Base-by-base conservation (phyloP, 2,888 invertebrate genomes). In the Entomobrya multifasciata region DNA sequence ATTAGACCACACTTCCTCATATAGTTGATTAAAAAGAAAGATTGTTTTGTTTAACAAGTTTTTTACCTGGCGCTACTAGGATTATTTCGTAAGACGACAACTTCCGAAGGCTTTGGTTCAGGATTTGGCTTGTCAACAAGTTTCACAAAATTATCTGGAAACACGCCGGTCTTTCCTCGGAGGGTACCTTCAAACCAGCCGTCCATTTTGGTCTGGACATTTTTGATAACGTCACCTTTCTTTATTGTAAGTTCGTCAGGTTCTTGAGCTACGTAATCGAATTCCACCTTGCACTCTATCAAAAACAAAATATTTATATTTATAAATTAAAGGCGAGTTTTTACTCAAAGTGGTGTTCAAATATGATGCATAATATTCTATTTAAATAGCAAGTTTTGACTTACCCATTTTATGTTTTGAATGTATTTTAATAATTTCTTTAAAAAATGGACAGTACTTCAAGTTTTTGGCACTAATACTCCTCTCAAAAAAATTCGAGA, bases 141-240 rank as follows among this genome's bases (percentile, higher is more conserved):
- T 91, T 95, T 95, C 22, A 98, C 98, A 94, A 97, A 98, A 93
- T 97, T 98, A 92, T 98, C 97, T 2, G 98, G 98, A 93, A 98
- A 98, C 95, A 98, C 95, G 0, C 88, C 88, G 1, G 49, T 95
- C 92, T 95, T 95, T 86, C 97, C 96, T 91, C 94, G 94, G 80
- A 97, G 93, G 87, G 95, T 95, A n/a, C 98, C 98, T 92, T 96
- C 95, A 96, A 96, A 97, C 97, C 98, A 98, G 87, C 97, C 97
- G 82, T 96, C 97, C 36, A 95, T 94, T 91, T 95, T 94, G 91
- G 95, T 94, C 91, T 95, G 94, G 78, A 97, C 96, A 92, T 96
- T 96, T 90, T 95, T 95, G 91, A 98, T 95, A 88, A 97, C 94
- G 93, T 97, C 97, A 84, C 97, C 97, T 91, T 96, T 96, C 90